phyloP scores from a whole-genome alignment of 2,888 invertebrate species.

The Bembecia ichneumoniformis region DNA sequence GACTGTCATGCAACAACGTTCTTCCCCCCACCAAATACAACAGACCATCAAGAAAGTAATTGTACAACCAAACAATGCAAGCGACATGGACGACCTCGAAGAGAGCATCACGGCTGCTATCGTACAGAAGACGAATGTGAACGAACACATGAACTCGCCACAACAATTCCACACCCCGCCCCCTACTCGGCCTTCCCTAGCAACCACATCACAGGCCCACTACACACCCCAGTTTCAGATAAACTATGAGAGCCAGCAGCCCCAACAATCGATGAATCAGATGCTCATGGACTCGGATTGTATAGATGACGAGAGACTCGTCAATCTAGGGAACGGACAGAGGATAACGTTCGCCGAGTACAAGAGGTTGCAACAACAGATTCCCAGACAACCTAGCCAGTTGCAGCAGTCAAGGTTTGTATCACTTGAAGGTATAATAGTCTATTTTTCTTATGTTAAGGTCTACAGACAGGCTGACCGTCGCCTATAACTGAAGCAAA shows the following conservation, averaged over 20 bases:
- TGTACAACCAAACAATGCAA: constrained; percentile 60
- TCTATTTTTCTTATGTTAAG: too few relatives aligned
- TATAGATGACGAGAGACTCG: constrained; percentile 49
- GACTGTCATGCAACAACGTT: constrained; percentile 35
- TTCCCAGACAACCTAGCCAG: background rate
- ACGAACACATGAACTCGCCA: constrained; percentile 27
- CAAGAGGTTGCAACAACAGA: constrained; percentile 36
- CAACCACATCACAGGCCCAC: constrained; percentile 15
- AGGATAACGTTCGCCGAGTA: constrained; percentile 60
- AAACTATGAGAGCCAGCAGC: constrained; percentile 19
- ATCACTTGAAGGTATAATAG: too few relatives aligned
- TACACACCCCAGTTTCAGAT: constrained; percentile 28
- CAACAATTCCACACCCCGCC: constrained; percentile 45
- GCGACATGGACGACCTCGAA: constrained; percentile 66
- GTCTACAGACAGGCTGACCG: too few relatives aligned
- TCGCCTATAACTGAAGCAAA: too few relatives aligned
- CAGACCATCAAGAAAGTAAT: constrained; percentile 44
- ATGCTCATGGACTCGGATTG: constrained; percentile 47
- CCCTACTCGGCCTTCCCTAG: constrained; percentile 29
- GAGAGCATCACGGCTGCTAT: constrained; percentile 69
- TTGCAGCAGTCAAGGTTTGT: background rate
- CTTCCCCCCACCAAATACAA: constrained; percentile 34
- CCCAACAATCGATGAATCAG: constrained; percentile 34
- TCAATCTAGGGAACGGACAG: constrained; percentile 54
- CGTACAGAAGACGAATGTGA: constrained; percentile 48